Evolutionary conservation across 2,113 vertebrate species (phyloP), one percentile per base, ranked within the genome.

Genomic region (Halcyon senegalensis): DNA sequence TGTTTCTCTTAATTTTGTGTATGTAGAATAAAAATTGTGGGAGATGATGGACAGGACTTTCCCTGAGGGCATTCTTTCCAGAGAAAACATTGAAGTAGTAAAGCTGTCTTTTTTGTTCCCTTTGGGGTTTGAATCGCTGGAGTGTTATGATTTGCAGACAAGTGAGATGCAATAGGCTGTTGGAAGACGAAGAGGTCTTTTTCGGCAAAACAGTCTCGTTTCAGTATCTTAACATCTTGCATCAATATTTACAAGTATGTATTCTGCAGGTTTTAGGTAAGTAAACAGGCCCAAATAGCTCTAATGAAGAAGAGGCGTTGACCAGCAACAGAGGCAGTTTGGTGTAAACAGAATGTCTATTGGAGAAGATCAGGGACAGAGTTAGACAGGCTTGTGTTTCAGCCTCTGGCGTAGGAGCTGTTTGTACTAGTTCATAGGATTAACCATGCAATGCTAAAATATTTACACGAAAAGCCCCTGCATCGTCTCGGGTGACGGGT

Each of bases 401-500:
- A 96, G 86, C 80, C 59, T 91, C 83, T 96, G 91, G 94, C 48
- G 35, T 92, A 39, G 86, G 87, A 96, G 92, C 95, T 79, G 86
- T 88, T 97, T 96, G 94, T 94, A 95, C 79, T 30, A 56, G 44
- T 72, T 95, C 73, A 58, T 79, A 55, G 93, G 93, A 97, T 96
- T 96, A 97, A 94, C 56, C 80, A 91, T 66, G 59, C 90, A 84
- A 13, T 91, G 85, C 79, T 97, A 25, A 98, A 97, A 96, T 98
- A 96, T 97, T 98, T 97, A 95, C 84, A 28, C 88, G 64, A 28
- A 43, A 74, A 93, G 85, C 31, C 77, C 86, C 63, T 91, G 93
- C 87, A 24, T 67, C 81, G 7, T 96, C 96, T 98, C 63, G 2
- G 62, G 79, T 96, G 96, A 86, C 89, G 1, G 63, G 80, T 62